Evolutionary conservation across 2,797 vertebrate species (phyloP).

Genomic region (Karalla daura): DNA sequence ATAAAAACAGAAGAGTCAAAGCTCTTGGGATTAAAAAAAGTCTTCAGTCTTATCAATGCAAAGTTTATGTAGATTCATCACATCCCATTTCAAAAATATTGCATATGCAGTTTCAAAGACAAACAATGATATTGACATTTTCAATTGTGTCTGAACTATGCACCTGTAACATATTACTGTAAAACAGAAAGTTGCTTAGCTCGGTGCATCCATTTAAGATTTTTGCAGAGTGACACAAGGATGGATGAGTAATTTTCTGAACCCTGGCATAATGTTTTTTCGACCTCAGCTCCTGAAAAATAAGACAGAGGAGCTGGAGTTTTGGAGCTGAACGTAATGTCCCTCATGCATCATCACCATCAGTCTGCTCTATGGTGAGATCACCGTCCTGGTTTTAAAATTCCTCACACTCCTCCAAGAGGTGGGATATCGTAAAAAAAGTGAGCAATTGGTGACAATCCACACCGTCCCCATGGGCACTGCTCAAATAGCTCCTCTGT

Average conservation of each 20-base stretch:
- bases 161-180: not conserved
- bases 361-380: conserved; percentile 70
- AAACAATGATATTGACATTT: not conserved
- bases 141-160: no score
- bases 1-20: not conserved
- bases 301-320: conserved; percentile 64
- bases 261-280: conserved; percentile 28
- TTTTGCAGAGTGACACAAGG: conserved; percentile 20
- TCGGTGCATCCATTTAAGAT: not conserved
- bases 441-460: conserved; percentile 66
- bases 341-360: conserved; percentile 77
- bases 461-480: conserved; percentile 38
- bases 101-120: not conserved
- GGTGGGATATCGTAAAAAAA: conserved; percentile 62
- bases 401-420: conserved; percentile 74
- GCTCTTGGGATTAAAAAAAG: not conserved
- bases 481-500: conserved; percentile 50
- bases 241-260: conserved; percentile 27
- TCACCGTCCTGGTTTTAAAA: conserved; percentile 72
- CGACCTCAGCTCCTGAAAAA: conserved; percentile 63
- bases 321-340: conserved; percentile 76
- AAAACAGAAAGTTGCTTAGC: not conserved
- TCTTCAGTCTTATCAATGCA: no score
- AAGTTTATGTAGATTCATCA: no score
- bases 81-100: not conserved